phyloP scores from a whole-genome alignment of 2,888 invertebrate species.

The Acanthosepion esculentum region DNA sequence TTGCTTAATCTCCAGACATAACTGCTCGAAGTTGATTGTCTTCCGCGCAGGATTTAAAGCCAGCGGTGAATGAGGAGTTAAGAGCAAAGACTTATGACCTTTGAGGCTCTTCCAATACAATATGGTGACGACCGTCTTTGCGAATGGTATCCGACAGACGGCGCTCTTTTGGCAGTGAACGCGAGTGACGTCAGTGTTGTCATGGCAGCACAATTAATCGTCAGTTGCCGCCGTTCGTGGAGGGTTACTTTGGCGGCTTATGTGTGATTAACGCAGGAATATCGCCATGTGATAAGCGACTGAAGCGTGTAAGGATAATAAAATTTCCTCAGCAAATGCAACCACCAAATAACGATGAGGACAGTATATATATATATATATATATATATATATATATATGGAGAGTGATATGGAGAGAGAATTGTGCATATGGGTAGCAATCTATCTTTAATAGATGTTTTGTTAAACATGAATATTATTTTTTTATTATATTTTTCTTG shows the following conservation, averaged over 20 bases:
- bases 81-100: background rate
- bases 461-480: too few species aligned
- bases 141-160: background rate
- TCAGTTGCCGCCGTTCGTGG: background rate
- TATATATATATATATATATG: background rate
- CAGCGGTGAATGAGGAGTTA: background rate
- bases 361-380: background rate
- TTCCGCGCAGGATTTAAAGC: background rate
- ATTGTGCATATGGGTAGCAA: too few species aligned
- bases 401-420: too few species aligned
- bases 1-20: background rate
- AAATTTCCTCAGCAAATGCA: background rate
- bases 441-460: too few species aligned
- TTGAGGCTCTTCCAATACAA: background rate
- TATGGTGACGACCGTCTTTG: background rate
- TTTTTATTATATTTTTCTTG: too few species aligned
- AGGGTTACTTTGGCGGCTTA: background rate
- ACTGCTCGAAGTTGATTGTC: background rate
- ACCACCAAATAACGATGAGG: background rate
- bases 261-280: background rate
- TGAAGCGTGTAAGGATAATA: background rate
- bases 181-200: background rate
- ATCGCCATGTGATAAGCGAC: background rate
- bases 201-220: background rate
- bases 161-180: background rate